Conservation (phyloP, 2,888 invertebrate species). For the Ceramica pisi region DNA sequence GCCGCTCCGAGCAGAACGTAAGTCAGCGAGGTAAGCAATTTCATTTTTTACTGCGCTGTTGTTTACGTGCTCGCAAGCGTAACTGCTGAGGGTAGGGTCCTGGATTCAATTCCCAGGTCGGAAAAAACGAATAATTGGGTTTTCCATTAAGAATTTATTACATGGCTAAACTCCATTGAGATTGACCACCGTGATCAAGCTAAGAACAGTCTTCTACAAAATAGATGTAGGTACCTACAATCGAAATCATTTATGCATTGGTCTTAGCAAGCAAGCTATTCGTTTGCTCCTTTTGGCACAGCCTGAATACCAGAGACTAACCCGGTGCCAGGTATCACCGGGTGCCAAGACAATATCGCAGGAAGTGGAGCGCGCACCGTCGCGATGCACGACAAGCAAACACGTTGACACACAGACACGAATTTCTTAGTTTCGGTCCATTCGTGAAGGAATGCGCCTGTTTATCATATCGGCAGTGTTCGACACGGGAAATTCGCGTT, state of each 20-base stretch:
- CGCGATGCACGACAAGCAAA: constrained; percentile 24
- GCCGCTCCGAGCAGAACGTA: too few species aligned
- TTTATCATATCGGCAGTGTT: constrained; percentile 29
- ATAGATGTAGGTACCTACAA: neutral
- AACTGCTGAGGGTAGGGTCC: too few species aligned
- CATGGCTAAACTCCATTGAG: too few species aligned
- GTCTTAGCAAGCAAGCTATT: neutral
- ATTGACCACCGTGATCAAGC: too few species aligned
- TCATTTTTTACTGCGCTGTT: too few species aligned
- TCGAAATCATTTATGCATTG: neutral
- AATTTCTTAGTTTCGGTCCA: constrained; percentile 54
- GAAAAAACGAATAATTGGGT: too few species aligned
- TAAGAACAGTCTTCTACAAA: too few species aligned
- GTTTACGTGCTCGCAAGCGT: too few species aligned
- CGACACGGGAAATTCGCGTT: constrained; percentile 32
- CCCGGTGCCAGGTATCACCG: constrained; percentile 26
- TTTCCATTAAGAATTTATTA: too few species aligned
- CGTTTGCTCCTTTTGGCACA: neutral
- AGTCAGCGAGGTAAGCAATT: too few species aligned
- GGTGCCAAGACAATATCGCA: constrained; percentile 55
- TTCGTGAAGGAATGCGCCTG: constrained; percentile 50
- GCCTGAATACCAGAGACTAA: neutral
- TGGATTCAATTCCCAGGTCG: too few species aligned
- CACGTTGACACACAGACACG: constrained; percentile 62
- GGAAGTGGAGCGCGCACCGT: constrained; percentile 57